Evolutionary conservation across 2,797 vertebrate species (phyloP), one percentile per base, ranked within the genome.

Genomic region (Coilia nasus): DNA sequence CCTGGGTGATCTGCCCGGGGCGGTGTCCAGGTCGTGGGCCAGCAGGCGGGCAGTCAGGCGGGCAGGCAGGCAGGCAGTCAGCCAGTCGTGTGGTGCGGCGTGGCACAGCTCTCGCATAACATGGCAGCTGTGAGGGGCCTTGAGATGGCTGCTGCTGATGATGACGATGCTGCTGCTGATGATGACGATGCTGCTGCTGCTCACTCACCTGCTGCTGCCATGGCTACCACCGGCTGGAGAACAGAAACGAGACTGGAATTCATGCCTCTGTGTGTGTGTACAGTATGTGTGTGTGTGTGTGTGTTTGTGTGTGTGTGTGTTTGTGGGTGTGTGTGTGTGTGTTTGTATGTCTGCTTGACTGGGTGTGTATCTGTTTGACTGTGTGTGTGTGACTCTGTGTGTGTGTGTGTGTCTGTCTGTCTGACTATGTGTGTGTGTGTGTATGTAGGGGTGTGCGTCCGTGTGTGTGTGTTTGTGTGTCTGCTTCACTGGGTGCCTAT

Each of bases 281-380:
- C 5, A 41, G 59, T 71, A 21, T 35, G 59, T 82, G 84, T 85
- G 78, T 85, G 80, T 81, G 83, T 56, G 85, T 71, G 78, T 75
- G 50, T 75, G 56, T 46, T 41, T 47, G 78, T 81, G 50, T 54
- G 50, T 54, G 2, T 54, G 50, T 54, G 50, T 54, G 50, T 9
- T 1, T 54, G 2, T 54, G 50, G 7, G 50, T 54, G 7, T 3
- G 17, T n/a, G 1, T 59, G 57, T 31, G 28, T 28, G 67, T 80
- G 60, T 41, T 41, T 54, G 50, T 54, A 0, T 54, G 50, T 54
- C 0, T 54, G 50, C 12, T 6, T 54, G 50, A 12, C 0, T 54
- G 50, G 10, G 50, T 54, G 50, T 0, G 50, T 54, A n/a, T 54
- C 0, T 54, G 50, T 54, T 6, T 54, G 50, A 12, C 0, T 54